A percentile compares a stretch with the other conserved stretches of the same genome.
Evolutionary conservation across 2,888 invertebrate genomes (phyloP).

Genomic region (Diaphora mendica): DNA sequence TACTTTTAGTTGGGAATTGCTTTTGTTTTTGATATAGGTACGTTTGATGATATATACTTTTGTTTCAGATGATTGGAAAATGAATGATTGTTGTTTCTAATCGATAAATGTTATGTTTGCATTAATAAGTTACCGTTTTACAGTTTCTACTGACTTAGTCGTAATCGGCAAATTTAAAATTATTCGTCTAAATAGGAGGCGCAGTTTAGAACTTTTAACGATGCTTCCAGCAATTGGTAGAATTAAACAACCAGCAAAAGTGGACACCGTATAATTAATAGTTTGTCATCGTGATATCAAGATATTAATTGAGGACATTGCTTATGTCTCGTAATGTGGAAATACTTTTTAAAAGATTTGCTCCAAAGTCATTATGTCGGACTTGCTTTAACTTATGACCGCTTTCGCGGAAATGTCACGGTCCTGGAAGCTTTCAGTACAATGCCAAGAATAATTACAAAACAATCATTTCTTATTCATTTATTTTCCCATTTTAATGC

Average conservation of each 20-base stretch:
- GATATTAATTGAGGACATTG: conserved; percentile 10
- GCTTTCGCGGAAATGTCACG: conserved; percentile 43
- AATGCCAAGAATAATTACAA: conserved; percentile 45
- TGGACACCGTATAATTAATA: background rate
- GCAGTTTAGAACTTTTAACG: background rate
- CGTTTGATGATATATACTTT: no score
- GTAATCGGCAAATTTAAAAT: background rate
- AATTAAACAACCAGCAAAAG: background rate
- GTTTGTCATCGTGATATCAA: background rate
- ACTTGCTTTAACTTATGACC: conserved; percentile 41
- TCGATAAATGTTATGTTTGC: background rate
- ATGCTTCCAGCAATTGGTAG: background rate
- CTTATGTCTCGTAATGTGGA: conserved; percentile 5
- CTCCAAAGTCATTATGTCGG: conserved; percentile 37
- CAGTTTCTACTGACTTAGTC: background rate
- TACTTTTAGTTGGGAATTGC: background rate
- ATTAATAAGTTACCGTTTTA: background rate
- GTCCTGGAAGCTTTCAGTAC: conserved; percentile 49
- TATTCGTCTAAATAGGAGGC: background rate
- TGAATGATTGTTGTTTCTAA: no score
- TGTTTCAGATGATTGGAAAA: no score
- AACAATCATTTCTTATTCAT: conserved; percentile 28
- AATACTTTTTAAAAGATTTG: conserved; percentile 23
- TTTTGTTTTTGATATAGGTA: background rate
- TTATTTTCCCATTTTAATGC: no score